Evolutionary conservation across 2,797 vertebrate species (phyloP), one percentile per base, ranked within the genome.

Genomic region (Octomys mimax): DNA sequence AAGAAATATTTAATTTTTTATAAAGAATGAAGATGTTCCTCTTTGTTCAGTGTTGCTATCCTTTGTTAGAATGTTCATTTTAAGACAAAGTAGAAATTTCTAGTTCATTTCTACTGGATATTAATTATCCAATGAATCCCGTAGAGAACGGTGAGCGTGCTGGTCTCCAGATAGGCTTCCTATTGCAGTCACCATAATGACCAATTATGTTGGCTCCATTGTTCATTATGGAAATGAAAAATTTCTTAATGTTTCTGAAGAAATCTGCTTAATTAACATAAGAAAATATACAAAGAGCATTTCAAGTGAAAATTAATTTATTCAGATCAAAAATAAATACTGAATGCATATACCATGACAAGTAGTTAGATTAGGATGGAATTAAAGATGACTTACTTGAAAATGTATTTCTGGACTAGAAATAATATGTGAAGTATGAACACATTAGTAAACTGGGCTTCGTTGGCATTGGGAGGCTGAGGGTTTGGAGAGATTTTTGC

Each of bases 61-160:
- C 71, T 80, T 83, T 66, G 49, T 70, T 79, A 42, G 26, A 31
- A 36, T 88, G 18, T 42, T 91, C 46, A 62, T 68, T 95, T 92
- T 66, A 68, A 79, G 31, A 95, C 31, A 94, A 91, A 86, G 54
- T 39, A 91, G 39, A 33, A 46, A 88, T 88, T 4, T 10, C 75
- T 57, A 95, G 26, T 66, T 62, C 59, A 79, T 79, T 93, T 92
- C 95, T 61, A 68, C 79, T 39, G 93, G n/a, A 94, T 91, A 79
- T 57, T 62, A 88, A 85, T 91, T 92, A 79, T 54, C 33, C 21
- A 6, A 22, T 62, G n/a, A 87, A 68, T 39, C 68, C 22, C 10
- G 73, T 42, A 39, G 36, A 87, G 42, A 83, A 12, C 77, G 91
- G 42, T 49, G 26, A 75, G 22, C 68, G 39, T 52, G 61, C 22